A percentile compares a stretch with the other conserved stretches of the same genome.
Conservation (phyloP, 23 tunicate genomes). For the Styela clava region DNA sequence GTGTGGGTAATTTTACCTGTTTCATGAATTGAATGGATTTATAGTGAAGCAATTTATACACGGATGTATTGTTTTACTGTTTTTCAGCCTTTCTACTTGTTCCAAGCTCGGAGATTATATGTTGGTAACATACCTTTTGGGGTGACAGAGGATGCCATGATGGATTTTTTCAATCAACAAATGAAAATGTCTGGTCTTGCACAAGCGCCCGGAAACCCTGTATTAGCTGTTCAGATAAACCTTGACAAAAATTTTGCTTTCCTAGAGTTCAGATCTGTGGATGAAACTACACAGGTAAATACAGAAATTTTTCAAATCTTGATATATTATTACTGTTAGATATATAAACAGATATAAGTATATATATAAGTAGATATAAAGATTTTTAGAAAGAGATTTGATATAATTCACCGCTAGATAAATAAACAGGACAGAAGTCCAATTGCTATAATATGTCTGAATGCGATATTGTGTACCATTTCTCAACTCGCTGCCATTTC, state of each 20-base stretch:
- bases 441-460: too few relatives aligned
- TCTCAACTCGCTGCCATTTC: too few relatives aligned
- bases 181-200: conserved; percentile 89
- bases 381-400: too few relatives aligned
- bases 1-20: conserved; percentile 4
- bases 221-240: conserved; percentile 92
- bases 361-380: too few relatives aligned
- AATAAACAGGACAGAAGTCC: too few relatives aligned
- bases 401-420: too few relatives aligned
- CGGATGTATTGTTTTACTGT: neutral
- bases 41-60: neutral
- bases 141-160: conserved; percentile 97
- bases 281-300: conserved; percentile 70
- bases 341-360: too few relatives aligned
- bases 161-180: conserved; percentile 96
- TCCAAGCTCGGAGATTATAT: conserved; percentile 83
- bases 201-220: conserved; percentile 95
- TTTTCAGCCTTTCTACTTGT: conserved; percentile 26
- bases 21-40: neutral
- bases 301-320: neutral
- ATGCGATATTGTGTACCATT: too few relatives aligned
- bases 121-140: conserved; percentile 97
- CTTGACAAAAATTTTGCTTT: conserved; percentile 98
- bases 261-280: conserved; percentile 94
- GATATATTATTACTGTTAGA: too few relatives aligned